Percentiles rank a stretch among this genome's conserved stretches.
Conservation (phyloP, 2,113 vertebrate genomes). For the Periophthalmus modestus region DNA sequence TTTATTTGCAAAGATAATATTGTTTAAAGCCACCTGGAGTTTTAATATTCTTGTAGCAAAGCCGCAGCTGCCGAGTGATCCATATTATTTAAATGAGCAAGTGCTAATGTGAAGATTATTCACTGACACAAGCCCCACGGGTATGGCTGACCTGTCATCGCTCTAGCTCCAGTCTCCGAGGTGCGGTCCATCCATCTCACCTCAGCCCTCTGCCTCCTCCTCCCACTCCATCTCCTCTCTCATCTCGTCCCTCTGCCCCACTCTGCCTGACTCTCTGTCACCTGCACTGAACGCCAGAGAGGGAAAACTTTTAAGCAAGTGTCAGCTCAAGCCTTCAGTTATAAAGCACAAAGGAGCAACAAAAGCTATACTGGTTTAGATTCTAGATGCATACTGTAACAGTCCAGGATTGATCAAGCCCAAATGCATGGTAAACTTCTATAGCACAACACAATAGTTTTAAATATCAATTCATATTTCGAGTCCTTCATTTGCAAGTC, state of each 20-base stretch:
- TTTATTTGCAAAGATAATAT: constrained; percentile 21
- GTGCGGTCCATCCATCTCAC: constrained; percentile 53
- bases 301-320: constrained; percentile 8
- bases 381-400: neutral
- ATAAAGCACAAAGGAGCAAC: neutral
- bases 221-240: constrained; percentile 27
- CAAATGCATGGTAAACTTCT: neutral
- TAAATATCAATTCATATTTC: too few species aligned
- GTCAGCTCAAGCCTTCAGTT: constrained; percentile 6
- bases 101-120: constrained; percentile 58
- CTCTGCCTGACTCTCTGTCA: constrained; percentile 14
- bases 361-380: neutral
- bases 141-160: constrained; percentile 58
- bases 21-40: constrained; percentile 26
- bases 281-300: constrained; percentile 4
- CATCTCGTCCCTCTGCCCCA: constrained; percentile 21
- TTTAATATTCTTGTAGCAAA: constrained; percentile 49
- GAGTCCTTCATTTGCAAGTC: too few species aligned
- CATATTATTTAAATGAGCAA: constrained; percentile 59
- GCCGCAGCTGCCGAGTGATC: constrained; percentile 46
- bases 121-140: constrained; percentile 56
- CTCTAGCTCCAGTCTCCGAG: constrained; percentile 43
- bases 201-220: constrained; percentile 21
- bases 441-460: too few species aligned
- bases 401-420: neutral